Evolutionary conservation across 2,797 vertebrate species (phyloP).

Genomic region (Atherinosoma microstoma): DNA sequence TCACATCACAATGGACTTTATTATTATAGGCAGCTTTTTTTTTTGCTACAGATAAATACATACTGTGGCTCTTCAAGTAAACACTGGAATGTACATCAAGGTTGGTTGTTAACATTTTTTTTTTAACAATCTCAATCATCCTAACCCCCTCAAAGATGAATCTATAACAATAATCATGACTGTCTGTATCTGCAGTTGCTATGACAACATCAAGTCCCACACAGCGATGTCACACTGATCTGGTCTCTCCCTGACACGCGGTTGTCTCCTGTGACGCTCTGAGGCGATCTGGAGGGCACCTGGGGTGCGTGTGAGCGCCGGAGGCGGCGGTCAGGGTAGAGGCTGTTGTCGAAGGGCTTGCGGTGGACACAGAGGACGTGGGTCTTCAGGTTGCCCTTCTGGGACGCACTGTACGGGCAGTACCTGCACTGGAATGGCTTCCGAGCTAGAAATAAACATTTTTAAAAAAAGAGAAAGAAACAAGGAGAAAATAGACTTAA

Average conservation of each 20-base stretch:
- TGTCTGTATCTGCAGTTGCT: slow-evolving; percentile 69
- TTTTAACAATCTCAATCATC: slow-evolving; percentile 65
- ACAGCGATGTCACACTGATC: slow-evolving; percentile 68
- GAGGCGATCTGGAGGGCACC: slow-evolving; percentile 60
- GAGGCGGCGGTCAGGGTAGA: slow-evolving; percentile 97
- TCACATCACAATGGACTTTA: slow-evolving; percentile 83
- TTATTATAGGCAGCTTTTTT: slow-evolving; percentile 76
- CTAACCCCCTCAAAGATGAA: slow-evolving; percentile 61
- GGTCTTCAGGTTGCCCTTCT: slow-evolving; percentile 99
- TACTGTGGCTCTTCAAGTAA: slow-evolving; percentile 80
- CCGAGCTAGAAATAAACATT: slow-evolving; percentile 74
- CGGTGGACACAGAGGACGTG: slow-evolving; percentile 98
- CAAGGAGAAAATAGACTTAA: slow-evolving; percentile 4
- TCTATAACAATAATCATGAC: slow-evolving; percentile 69
- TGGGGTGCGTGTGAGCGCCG: slow-evolving; percentile 88
- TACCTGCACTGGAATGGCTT: slow-evolving; percentile 96
- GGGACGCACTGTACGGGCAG: slow-evolving; percentile 97
- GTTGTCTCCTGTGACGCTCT: slow-evolving; percentile 56
- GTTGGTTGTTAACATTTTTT: slow-evolving; percentile 58
- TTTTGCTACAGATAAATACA: slow-evolving; percentile 82
- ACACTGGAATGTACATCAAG: slow-evolving; percentile 83
- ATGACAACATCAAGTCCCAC: slow-evolving; percentile 78
- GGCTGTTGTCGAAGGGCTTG: slow-evolving; percentile 98
- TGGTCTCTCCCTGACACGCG: slow-evolving; percentile 58
- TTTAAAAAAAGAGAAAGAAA: slow-evolving; percentile 13